phyloP scores from a whole-genome alignment of 2,888 invertebrate genomes.

The Gortyna flavago region DNA sequence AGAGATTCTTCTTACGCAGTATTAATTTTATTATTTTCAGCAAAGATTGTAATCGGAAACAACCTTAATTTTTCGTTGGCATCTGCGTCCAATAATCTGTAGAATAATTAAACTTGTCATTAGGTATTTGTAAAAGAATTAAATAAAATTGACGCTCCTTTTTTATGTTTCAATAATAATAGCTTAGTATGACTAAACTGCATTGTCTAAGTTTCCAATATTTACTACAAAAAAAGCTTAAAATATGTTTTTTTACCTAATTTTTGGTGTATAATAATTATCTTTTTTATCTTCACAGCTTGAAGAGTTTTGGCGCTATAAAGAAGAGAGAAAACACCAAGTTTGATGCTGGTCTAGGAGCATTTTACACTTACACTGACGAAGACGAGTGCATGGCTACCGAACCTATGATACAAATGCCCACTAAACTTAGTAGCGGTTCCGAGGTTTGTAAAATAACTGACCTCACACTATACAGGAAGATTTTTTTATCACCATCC shows the following conservation, averaged over 20 bases:
- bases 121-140: background rate
- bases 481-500: too few relatives aligned
- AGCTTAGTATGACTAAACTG: background rate
- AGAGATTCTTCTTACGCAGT: background rate
- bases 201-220: too few relatives aligned
- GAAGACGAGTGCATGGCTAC: conserved; percentile 69
- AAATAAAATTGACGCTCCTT: background rate
- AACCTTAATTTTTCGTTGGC: background rate
- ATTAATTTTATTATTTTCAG: background rate
- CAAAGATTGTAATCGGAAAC: background rate
- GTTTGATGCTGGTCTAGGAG: conserved; percentile 64
- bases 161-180: background rate
- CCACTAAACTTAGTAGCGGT: conserved; percentile 66
- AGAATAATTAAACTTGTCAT: background rate
- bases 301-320: conserved; percentile 43
- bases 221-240: background rate
- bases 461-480: background rate
- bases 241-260: background rate
- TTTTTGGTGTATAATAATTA: background rate
- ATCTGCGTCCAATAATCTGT: background rate
- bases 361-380: conserved; percentile 69
- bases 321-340: conserved; percentile 35
- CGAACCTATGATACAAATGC: conserved; percentile 70
- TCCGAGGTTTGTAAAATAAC: conserved; percentile 61
- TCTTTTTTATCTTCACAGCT: conserved; percentile 13